phyloP scores from a whole-genome alignment of 2,797 vertebrate species.

The Antennarius maculatus region DNA sequence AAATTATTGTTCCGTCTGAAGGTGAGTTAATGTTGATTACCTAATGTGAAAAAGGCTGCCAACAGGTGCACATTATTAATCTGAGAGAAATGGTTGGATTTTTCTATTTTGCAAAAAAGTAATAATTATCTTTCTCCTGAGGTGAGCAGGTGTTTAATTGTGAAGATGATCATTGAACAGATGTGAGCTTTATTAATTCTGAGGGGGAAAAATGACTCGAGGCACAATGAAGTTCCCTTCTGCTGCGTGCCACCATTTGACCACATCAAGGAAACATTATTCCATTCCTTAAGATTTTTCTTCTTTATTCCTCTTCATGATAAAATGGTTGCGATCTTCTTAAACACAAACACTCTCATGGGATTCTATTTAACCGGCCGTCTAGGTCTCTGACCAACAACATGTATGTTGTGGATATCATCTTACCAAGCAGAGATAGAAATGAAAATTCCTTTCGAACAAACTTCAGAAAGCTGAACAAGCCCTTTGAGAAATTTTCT shows the following conservation, averaged over 20 bases:
- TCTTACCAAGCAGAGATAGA: constrained; percentile 2
- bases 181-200: constrained; percentile 11
- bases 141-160: background rate
- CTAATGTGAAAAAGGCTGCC: constrained; percentile 7
- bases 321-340: constrained; percentile 7
- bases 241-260: constrained; percentile 21
- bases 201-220: constrained; percentile 21
- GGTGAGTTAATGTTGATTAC: constrained; percentile 17
- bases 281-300: background rate
- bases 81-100: background rate
- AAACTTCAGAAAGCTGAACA: constrained; percentile 14
- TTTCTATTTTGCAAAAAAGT: background rate
- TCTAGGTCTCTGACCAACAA: constrained; percentile 20
- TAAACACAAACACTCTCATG: constrained; percentile 23
- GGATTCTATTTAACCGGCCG: constrained; percentile 18
- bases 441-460: constrained; percentile 12
- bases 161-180: background rate
- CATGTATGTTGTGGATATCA: constrained; percentile 10
- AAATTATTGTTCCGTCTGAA: constrained; percentile 14
- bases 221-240: background rate
- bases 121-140: background rate
- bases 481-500: constrained; percentile 26
- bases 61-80: background rate
- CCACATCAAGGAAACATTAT: constrained; percentile 27
- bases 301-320: background rate